Percentiles rank a stretch among this genome's conserved stretches.
Evolutionary conservation across 2,888 invertebrate species (phyloP).

Genomic region (Prionchulus punctatus): DNA sequence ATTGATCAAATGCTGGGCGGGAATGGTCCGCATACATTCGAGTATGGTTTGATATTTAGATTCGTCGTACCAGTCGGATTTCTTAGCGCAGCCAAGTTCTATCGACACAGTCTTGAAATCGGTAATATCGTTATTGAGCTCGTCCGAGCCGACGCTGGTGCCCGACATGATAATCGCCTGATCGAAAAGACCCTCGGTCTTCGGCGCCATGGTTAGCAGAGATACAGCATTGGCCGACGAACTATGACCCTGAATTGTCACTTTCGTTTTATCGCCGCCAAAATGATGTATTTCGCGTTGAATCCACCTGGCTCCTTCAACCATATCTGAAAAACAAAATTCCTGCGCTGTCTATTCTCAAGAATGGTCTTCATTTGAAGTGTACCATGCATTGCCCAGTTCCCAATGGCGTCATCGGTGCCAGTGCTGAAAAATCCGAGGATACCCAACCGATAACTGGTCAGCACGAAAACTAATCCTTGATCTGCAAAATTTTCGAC

Average conservation of each 20-base stretch:
- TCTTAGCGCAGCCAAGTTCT: neutral
- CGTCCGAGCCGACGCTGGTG: neutral
- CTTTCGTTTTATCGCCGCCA: conserved; percentile 13
- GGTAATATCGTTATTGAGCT: neutral
- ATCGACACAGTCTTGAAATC: neutral
- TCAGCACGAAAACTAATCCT: conserved; percentile 7
- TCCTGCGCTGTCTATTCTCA: no score
- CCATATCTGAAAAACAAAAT: conserved; percentile 9
- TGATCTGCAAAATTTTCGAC: conserved; percentile 12
- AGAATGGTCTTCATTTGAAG: no score
- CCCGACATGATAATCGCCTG: neutral
- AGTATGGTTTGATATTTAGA: neutral
- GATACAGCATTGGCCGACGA: conserved; percentile 9
- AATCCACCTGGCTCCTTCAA: conserved; percentile 9
- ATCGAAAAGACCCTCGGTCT: neutral
- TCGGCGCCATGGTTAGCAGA: conserved; percentile 4
- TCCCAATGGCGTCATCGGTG: conserved; percentile 5
- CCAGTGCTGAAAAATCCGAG: conserved; percentile 12
- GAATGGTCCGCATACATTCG: neutral
- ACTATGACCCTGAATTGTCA: conserved; percentile 15
- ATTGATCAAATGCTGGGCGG: neutral
- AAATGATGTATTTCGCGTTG: conserved; percentile 14
- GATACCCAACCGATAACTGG: conserved; percentile 11
- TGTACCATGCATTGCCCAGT: conserved; percentile 10
- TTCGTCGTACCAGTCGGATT: no score